A percentile compares a stretch with the other conserved stretches of the same genome.
Conservation (phyloP, 2,113 vertebrate genomes). For the Aviceda subcristata region DNA sequence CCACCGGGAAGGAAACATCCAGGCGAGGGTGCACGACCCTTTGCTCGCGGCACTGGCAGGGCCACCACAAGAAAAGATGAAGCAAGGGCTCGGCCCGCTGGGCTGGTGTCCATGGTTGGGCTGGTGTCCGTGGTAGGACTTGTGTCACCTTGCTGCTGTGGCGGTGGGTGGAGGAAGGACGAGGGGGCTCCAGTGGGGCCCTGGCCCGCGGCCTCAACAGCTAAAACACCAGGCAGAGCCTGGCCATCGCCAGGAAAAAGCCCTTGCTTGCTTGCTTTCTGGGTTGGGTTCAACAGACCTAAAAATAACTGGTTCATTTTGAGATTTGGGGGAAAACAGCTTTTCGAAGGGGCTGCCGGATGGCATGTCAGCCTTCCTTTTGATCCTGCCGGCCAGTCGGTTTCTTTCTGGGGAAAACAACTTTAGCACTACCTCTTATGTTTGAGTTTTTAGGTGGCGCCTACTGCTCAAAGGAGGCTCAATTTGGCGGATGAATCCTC, state of each 20-base stretch:
- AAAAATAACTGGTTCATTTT: not conserved
- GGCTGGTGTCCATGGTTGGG: not conserved
- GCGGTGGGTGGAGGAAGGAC: fast-evolving
- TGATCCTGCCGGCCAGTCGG: fast-evolving
- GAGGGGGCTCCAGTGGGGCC: not conserved
- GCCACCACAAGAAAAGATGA: not conserved
- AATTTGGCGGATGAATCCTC: not conserved
- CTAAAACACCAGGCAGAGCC: not conserved
- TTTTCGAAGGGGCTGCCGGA: fast-evolving
- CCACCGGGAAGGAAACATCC: not conserved
- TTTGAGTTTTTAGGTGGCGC: too few species aligned
- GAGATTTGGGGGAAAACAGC: not conserved
- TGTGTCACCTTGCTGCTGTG: not conserved
- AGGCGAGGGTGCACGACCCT: fast-evolving
- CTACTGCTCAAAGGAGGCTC: not conserved
- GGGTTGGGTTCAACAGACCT: not conserved
- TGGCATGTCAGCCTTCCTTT: not conserved
- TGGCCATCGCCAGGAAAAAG: not conserved
- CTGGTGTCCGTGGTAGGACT: not conserved
- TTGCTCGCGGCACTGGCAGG: fast-evolving
- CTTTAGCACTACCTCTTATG: too few species aligned
- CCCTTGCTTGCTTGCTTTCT: not conserved
- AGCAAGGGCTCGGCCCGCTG: fast-evolving
- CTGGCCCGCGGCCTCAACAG: fast-evolving
- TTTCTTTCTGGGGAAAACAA: not conserved